Percentiles rank a stretch among this genome's conserved stretches.
These are phyloP conservation scores for Ips nitidus DNA, from an alignment of 1,140 invertebrate species.

Conservation along the genomic window DNA sequence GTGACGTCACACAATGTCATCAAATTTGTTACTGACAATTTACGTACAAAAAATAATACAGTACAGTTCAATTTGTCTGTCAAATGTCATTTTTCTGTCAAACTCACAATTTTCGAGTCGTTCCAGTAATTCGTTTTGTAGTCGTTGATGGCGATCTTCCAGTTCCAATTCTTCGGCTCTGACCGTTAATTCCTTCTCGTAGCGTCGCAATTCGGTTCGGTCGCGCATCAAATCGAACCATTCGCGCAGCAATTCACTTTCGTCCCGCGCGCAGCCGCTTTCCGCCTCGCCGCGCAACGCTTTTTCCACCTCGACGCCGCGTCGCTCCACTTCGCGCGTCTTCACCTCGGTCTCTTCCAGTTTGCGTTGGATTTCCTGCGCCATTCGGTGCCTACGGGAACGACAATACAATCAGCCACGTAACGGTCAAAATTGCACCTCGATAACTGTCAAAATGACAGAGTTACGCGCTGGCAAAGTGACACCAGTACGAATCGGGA, in stretches of 20 bases:
- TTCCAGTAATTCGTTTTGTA: constrained; percentile 75
- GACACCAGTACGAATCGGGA: too few species aligned
- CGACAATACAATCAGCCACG: too few species aligned
- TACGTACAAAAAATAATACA: too few species aligned
- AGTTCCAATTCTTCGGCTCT: constrained; percentile 80
- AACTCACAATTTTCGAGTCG: constrained; percentile 70
- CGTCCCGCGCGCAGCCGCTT: constrained; percentile 54
- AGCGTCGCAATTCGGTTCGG: constrained; percentile 73
- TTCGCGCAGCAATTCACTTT: constrained; percentile 73
- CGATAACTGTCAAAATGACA: too few species aligned
- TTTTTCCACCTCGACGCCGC: constrained; percentile 83
- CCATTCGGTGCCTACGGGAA: constrained; percentile 79
- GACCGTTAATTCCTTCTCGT: constrained; percentile 80
- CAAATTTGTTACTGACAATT: too few species aligned
- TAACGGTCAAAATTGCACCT: too few species aligned
- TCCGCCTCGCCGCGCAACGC: constrained; percentile 72
- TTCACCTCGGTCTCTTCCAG: constrained; percentile 85
- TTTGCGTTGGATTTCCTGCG: constrained; percentile 86
- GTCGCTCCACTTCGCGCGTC: constrained; percentile 74
- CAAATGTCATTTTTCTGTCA: too few species aligned
- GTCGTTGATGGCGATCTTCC: constrained; percentile 78
- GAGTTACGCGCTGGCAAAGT: too few species aligned
- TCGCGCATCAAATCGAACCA: constrained; percentile 85
- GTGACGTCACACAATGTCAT: background rate
- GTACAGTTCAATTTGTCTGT: too few species aligned